Base-by-base conservation (phyloP, 92 coral and sea anemone species). In the Scolanthus callimorphus region DNA sequence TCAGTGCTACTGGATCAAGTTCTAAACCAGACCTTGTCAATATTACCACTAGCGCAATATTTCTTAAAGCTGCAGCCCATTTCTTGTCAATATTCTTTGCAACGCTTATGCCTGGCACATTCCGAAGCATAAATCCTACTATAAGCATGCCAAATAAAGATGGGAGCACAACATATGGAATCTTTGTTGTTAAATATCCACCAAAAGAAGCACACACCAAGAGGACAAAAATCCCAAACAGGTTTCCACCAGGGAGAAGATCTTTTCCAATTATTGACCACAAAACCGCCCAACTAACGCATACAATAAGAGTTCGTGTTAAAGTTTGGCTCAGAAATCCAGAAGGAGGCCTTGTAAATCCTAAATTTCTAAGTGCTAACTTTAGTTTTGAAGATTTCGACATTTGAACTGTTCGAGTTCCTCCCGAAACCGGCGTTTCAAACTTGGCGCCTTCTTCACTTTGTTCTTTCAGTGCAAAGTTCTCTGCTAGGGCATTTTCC, bases 21-120 rank as follows among this genome's bases (percentile, higher is more conserved):
- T 90, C 96, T 24, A 92, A 74, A 13, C 98, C 98, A 29, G 98
- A 92, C 27, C 96, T 74, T 39, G 86, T 82, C 49, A 92, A 65
- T 25, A 92, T 92, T 0, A 92, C 94, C 25, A 88, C 98, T 4
- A 92, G 68, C 1, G 98, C 96, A 63, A 88, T 74, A 64, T 81
- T 92, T 31, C 98, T 79, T 24, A 92, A 57, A 1, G 84, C 73
- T 26, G 96, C 80, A 0, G 98, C 88, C 98, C 98, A 92, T 9
- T 65, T 86, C 38, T 70, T 82, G 45, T 88, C 83, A 13, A 92
- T 92, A 17, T 89, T 74, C 20, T 69, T 66, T 30, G 94, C 98
- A 27, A 88, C 85, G 29, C 84, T 69, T 13, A 84, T 61, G 6
- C 76, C 78, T 31, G 91, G 89, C 0, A 81, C 86, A 58, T 92